Conservation (phyloP, 2,888 invertebrate species). For the Lymantria monacha region DNA sequence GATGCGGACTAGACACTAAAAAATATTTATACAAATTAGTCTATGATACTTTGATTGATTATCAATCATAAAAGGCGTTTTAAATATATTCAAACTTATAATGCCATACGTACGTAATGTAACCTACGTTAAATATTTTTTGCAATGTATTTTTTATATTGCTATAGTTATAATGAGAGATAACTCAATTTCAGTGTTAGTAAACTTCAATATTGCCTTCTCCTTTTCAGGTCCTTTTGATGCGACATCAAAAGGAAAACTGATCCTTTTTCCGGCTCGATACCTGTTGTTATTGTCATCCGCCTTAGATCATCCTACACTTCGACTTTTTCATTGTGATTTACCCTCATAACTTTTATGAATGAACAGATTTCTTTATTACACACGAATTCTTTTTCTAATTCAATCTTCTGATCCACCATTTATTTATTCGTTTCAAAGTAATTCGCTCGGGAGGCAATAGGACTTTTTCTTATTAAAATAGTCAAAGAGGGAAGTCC, state of each 20-base stretch:
- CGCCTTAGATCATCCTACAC: constrained; percentile 45
- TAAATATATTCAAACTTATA: no score
- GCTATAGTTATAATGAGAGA: constrained; percentile 7
- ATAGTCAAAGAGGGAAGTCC: constrained; percentile 68
- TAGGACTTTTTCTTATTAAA: constrained; percentile 71
- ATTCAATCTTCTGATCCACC: constrained; percentile 73
- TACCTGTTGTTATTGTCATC: constrained; percentile 70
- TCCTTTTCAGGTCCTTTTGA: constrained; percentile 54
- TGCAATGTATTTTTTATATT: background rate
- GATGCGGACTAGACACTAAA: no score
- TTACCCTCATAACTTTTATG: constrained; percentile 70
- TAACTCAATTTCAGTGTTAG: constrained; percentile 40
- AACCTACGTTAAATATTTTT: background rate
- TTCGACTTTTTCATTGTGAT: constrained; percentile 62
- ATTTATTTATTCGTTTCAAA: constrained; percentile 77
- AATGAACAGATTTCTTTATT: constrained; percentile 74
- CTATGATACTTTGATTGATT: no score
- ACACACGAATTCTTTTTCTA: constrained; percentile 72
- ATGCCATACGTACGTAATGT: no score
- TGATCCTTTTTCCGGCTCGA: constrained; percentile 72
- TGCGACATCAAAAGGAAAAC: constrained; percentile 73
- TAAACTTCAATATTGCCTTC: constrained; percentile 44
- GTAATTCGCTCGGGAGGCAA: constrained; percentile 63
- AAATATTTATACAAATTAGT: no score
- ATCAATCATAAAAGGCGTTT: no score